Evolutionary conservation across 2,888 invertebrate genomes (phyloP).

Genomic region (Lapara coniferarum): DNA sequence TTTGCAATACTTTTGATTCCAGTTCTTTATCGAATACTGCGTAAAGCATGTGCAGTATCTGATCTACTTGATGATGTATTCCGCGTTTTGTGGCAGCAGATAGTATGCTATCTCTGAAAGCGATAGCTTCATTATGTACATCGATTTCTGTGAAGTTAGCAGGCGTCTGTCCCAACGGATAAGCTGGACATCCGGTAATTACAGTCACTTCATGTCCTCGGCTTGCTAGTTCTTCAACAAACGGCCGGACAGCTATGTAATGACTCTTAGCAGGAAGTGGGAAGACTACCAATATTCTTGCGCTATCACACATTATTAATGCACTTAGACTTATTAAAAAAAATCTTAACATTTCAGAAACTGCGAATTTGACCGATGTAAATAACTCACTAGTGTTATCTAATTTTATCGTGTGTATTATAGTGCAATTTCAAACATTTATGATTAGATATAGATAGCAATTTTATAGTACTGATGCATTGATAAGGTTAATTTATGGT

Average conservation of each 20-base stretch:
- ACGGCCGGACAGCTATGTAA: conserved; percentile 46
- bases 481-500: too few species aligned
- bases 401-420: too few species aligned
- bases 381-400: too few species aligned
- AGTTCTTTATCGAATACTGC: conserved; percentile 42
- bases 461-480: too few species aligned
- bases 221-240: conserved; percentile 46
- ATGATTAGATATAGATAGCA: too few species aligned
- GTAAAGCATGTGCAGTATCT: conserved; percentile 18
- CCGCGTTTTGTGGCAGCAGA: conserved; percentile 26
- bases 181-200: conserved; percentile 48
- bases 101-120: conserved; percentile 24
- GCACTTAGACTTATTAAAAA: neutral
- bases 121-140: conserved; percentile 48
- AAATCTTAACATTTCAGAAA: neutral
- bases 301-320: conserved; percentile 13
- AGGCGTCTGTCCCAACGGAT: conserved; percentile 39
- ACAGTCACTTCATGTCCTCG: conserved; percentile 50
- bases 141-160: conserved; percentile 53
- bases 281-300: conserved; percentile 39
- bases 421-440: too few species aligned
- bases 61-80: conserved; percentile 30
- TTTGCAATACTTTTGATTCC: conserved; percentile 39
- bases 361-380: neutral
- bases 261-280: conserved; percentile 52